Base-by-base conservation (phyloP, 1,140 invertebrate genomes). In the Bombus waltoni region DNA sequence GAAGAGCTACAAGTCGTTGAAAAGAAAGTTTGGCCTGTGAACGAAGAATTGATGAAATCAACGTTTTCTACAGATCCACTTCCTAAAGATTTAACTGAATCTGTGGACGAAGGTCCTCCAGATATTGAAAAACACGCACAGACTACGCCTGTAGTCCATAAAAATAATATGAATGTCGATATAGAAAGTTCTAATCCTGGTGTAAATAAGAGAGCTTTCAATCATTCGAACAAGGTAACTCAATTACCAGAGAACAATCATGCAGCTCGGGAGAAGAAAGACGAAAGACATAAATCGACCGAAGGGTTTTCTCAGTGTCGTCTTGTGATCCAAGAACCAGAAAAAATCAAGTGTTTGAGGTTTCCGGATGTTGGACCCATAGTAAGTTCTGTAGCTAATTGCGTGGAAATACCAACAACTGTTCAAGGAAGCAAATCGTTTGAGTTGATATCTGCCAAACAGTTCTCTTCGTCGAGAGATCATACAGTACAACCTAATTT, bases 281-380 rank as follows among this genome's bases (percentile, higher is more conserved):
- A 88, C 15, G 53, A 53, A 10, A 40, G 44, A 18, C 38, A 72
- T 9, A 42, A 70, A 42, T 25, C 59, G 18, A 66, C 15, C 2
- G 53, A 82, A 1, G 42, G 47, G 6, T 42, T 71, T 44, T 11
- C 81, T 5, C 22, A 65, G 6, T 57, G 11, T 81, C 18, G 35
- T 1, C 42, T 44, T 44, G 44, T 85, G 10, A n/a, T 38, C 1
- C 44, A 90, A 3, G 57, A 83, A 42, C 9, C 66, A 11, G 79
- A 38, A 5, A 82, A 78, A 1, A 32, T 32, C 8, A 81, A 44
- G 1, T 38, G 42, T 13, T 32, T 13, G 3, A n/a, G 3, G 0
- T 44, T 81, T 22, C 13, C 71, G 1, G n/a, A 81, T 1, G 3
- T 44, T 35, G 28, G 6, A 15, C 47, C 86, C 11, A 15, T 74